Evolutionary conservation across 1,140 invertebrate genomes (phyloP), one percentile per base, ranked within the genome.

Genomic region (Drosophila ercepeae): DNA sequence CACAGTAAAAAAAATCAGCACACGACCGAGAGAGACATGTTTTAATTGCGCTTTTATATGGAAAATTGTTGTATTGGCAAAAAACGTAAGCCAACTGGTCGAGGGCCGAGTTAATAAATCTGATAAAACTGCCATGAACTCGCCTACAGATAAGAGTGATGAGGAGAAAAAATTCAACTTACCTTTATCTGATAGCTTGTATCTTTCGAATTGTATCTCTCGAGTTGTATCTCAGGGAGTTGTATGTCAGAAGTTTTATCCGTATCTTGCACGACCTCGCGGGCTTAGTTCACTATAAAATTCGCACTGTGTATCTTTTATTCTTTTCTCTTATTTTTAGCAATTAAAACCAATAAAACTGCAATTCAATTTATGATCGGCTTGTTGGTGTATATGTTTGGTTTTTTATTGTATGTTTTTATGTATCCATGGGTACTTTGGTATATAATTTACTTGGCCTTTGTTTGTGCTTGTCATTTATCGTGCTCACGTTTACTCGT

Each of bases 321-420:
- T 34, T 9, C 16, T 34, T 16, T 39, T 58, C 58, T 39, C 44
- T 32, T 49, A 14, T 16, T 54, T 63, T 54, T 13, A 57, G 58
- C 42, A 78, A 78, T 78, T 78, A 39, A 83, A 45, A 13, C 49
- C 49, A 86, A 72, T 71, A 57, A 63, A 63, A 36, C 59, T 36
- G 18, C 25, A 58, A 41, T 50, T 57, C 44, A 55, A 74, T 78
- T 54, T 64, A 32, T 51, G 53, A 25, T 65, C 19, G 8, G n/a
- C n/a, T n/a, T n/a, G n/a, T n/a, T n/a, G n/a, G n/a, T n/a, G n/a
- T n/a, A n/a, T n/a, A n/a, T n/a, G n/a, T n/a, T n/a, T n/a, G n/a
- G n/a, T n/a, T n/a, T n/a, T n/a, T n/a, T 42, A 19, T 2, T 39
- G 44, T 45, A 19, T 21, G 13, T 11, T 29, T 46, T 50, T 46